phyloP scores from a whole-genome alignment of 37 sponge, comb jelly and placozoan species.

The Chondrosia reniformis region DNA sequence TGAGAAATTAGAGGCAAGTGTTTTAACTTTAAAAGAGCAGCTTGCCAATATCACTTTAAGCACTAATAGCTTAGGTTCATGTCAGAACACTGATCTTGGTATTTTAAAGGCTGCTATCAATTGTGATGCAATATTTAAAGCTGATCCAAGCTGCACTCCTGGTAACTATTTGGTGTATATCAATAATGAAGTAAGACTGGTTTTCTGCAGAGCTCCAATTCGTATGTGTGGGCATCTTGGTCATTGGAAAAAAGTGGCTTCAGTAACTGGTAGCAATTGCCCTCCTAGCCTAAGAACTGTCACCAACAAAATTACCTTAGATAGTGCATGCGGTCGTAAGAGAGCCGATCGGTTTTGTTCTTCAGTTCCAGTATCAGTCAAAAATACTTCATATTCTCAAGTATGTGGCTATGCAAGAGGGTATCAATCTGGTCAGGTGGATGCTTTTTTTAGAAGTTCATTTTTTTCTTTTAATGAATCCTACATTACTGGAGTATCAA shows the following conservation, averaged over 20 bases:
- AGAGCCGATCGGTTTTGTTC: background rate
- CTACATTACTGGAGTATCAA: background rate
- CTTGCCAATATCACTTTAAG: background rate
- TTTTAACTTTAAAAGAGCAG: background rate
- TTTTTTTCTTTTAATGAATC: background rate
- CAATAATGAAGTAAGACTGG: background rate
- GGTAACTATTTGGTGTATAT: background rate
- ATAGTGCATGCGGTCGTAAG: slow-evolving; percentile 1
- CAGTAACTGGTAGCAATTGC: background rate
- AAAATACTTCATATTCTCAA: background rate
- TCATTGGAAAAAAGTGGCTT: background rate
- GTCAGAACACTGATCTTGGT: background rate
- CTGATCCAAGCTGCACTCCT: background rate
- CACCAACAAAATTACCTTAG: background rate
- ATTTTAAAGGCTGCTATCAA: background rate
- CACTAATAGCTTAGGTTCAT: background rate
- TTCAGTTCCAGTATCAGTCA: background rate
- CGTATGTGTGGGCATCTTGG: background rate
- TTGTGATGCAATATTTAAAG: background rate
- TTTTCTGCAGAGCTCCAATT: background rate
- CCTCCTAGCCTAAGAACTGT: background rate
- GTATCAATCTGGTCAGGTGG: background rate
- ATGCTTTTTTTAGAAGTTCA: background rate
- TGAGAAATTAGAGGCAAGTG: background rate
- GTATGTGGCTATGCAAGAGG: background rate